Base-by-base conservation (phyloP, 2,888 invertebrate genomes). In the Junonia oenone region DNA sequence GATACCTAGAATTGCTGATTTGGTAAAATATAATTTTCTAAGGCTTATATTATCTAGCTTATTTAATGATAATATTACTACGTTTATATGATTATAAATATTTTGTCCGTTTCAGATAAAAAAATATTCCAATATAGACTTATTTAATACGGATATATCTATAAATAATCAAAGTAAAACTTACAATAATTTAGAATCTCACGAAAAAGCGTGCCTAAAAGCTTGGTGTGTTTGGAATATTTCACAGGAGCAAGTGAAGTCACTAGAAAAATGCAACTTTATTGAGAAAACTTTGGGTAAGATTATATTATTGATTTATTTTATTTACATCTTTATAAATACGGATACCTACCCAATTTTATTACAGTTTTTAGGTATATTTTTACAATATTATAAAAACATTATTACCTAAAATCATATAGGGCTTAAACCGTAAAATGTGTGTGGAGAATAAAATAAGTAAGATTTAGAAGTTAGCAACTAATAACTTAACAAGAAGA, bases 181-280 rank as follows among this genome's bases (percentile, higher is more conserved):
- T 22, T 65, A 61, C 51, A 75, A 74, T 49, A 68, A 68, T 51
- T 67, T 85, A 35, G 72, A 76, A 54, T 45, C 73, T 67, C 33
- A 70, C 62, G 67, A 82, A 89, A 63, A 67, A 2, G 54, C 71
- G 13, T 87, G 88, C 65, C 66, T 92, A 1, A 75, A 71, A 53
- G 78, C 87, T 1, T 87, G 82, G 83, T 78, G 74, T n/a, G 51
- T 83, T 29, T 77, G 89, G 73, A 76, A 81, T 58, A 73, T 93
- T n/a, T 76, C 84, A 51, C 76, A 86, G 52, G 76, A 80, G 47
- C 86, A 92, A 68, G 75, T 77, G 55, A 70, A 59, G 40, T 38
- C 27, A 51, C 59, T 85, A 29, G 26, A 68, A 22, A 73, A 70
- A 50, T 74, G 71, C 51, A 47, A 55, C 13, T 58, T 56, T 45